Evolutionary conservation across 2,113 vertebrate genomes (phyloP).

Genomic region (Mola mola): DNA sequence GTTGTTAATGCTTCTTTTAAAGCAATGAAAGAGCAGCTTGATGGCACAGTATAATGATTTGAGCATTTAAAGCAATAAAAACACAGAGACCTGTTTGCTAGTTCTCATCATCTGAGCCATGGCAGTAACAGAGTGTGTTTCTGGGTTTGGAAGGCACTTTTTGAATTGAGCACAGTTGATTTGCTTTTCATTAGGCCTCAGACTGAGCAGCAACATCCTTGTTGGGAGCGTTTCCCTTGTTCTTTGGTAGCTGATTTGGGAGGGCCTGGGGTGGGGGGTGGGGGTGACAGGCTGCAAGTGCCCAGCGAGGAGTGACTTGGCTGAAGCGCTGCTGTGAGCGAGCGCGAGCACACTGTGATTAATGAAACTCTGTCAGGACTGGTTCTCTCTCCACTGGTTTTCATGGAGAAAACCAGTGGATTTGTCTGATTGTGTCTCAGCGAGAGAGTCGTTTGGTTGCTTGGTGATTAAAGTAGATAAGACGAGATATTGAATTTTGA

Average conservation of each 20-base stretch:
- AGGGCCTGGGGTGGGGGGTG: background rate
- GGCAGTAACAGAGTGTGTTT: slow-evolving; percentile 49
- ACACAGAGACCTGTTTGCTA: slow-evolving; percentile 12
- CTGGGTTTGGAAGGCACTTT: slow-evolving; percentile 28
- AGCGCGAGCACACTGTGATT: slow-evolving; percentile 63
- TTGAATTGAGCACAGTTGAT: slow-evolving; percentile 54
- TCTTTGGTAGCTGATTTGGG: slow-evolving; percentile 16
- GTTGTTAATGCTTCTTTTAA: background rate
- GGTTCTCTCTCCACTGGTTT: slow-evolving; percentile 46
- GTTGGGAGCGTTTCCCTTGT: slow-evolving; percentile 48
- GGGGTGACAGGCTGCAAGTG: slow-evolving; percentile 40
- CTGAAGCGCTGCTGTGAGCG: slow-evolving; percentile 57
- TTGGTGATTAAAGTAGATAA: slow-evolving; percentile 74
- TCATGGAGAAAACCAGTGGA: slow-evolving; percentile 47
- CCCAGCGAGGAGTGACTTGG: slow-evolving; percentile 62
- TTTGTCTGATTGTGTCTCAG: slow-evolving; percentile 10
- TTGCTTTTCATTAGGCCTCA: slow-evolving; percentile 56
- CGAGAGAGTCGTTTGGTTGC: slow-evolving; percentile 39
- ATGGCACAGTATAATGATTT: slow-evolving; percentile 8
- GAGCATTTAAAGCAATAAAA: slow-evolving; percentile 31
- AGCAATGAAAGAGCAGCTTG: slow-evolving; percentile 23
- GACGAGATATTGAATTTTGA: slow-evolving; percentile 67
- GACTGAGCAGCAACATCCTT: slow-evolving; percentile 55
- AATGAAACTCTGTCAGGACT: slow-evolving; percentile 64
- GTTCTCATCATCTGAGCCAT: slow-evolving; percentile 43